Evolutionary conservation across 2,888 invertebrate species (phyloP), one percentile per base, ranked within the genome.

Genomic region (Halocaridina rubra): DNA sequence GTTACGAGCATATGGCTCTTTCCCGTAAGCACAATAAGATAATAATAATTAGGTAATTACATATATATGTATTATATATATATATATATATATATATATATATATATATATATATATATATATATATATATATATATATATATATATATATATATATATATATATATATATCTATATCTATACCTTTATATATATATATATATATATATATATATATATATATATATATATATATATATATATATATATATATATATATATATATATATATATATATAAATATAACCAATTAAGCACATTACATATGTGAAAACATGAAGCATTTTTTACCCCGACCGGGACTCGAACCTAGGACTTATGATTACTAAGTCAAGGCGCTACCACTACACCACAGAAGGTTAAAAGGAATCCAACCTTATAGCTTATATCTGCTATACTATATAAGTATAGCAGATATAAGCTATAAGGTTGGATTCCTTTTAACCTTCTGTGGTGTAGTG

Each of bases 241-340:
- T 53, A 53, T 53, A 53, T 53, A 53, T 53, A 53, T 4, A 53
- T 46, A 46, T 16, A 67, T 24, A 67, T 24, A 67, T 67, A 67
- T 67, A 67, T 67, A 67, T 67, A 67, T 67, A 67, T 24, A 67
- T 67, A 67, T 67, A 67, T 24, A 67, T 67, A 67, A 8, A 27
- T 3, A 67, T 27, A 67, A 8, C 22, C 22, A 22, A 13, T 13
- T 27, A 67, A 0, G 27, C 16, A 22, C 22, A 22, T 67, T 7
- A 13, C 1, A 10, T n/a, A n/a, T n/a, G n/a, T n/a, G n/a, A n/a
- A n/a, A n/a, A n/a, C n/a, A n/a, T n/a, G n/a, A n/a, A n/a, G n/a
- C n/a, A n/a, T n/a, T n/a, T n/a, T n/a, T n/a, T n/a, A n/a, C n/a
- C n/a, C n/a, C n/a, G n/a, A n/a, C n/a, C n/a, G n/a, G n/a, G n/a